A percentile compares a stretch with the other conserved stretches of the same genome.
These are phyloP conservation scores for Morone chrysops DNA, from an alignment of 2,113 vertebrate species.

Conservation along the genomic window DNA sequence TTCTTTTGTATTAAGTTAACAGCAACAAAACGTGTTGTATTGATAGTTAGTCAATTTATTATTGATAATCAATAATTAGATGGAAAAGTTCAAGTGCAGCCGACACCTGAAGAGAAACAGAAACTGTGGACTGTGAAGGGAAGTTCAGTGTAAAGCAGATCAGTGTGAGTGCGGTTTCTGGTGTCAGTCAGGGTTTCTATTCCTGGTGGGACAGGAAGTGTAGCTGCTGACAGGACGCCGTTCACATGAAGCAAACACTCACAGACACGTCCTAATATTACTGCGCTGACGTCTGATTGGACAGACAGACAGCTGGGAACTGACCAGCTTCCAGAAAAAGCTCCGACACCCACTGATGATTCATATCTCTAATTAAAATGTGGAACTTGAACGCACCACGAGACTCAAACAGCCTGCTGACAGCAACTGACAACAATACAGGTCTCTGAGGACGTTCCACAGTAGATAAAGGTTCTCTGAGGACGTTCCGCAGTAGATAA, in stretches of 20 bases:
- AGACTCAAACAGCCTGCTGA: no score
- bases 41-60: no score
- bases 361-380: background rate
- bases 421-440: background rate
- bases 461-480: background rate
- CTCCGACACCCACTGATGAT: background rate
- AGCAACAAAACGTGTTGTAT: no score
- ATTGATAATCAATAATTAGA: background rate
- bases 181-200: slow-evolving; percentile 28
- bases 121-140: no score
- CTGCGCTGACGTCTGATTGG: background rate
- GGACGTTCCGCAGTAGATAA: no score
- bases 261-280: background rate
- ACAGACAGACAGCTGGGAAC: background rate
- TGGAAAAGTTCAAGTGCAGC: no score
- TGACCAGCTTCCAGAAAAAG: background rate
- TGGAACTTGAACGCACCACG: background rate
- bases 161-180: slow-evolving; percentile 4
- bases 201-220: slow-evolving; percentile 47
- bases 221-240: background rate
- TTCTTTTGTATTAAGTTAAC: no score
- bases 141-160: background rate
- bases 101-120: no score
- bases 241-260: background rate
- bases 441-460: background rate